These are phyloP conservation scores for Epirrhoe tristata DNA, from an alignment of 2,888 invertebrate species.

Conservation along the genomic window DNA sequence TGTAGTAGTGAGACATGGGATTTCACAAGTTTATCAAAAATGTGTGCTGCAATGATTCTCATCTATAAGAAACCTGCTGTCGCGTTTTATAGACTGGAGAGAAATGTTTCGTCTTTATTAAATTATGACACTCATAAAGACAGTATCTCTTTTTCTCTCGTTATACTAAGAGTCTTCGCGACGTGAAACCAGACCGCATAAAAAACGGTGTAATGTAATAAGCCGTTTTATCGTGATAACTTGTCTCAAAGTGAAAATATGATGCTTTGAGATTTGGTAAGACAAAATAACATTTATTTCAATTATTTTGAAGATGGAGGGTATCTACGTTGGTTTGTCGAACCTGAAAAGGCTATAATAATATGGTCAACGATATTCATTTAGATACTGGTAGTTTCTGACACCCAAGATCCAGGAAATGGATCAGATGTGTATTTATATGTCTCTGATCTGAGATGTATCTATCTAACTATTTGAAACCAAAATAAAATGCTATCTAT, in stretches of 20 bases:
- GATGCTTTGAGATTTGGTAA: neutral
- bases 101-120: constrained; percentile 39
- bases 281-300: neutral
- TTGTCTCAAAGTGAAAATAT: constrained; percentile 8
- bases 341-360: too few species aligned
- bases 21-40: neutral
- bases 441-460: too few species aligned
- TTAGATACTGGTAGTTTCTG: too few species aligned
- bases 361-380: too few species aligned
- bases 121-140: constrained; percentile 41
- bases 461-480: too few species aligned
- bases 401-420: too few species aligned
- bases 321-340: neutral
- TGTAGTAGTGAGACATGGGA: too few species aligned
- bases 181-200: constrained; percentile 37
- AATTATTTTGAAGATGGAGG: neutral
- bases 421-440: too few species aligned
- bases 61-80: constrained; percentile 17
- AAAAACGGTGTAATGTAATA: constrained; percentile 34
- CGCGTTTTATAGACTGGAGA: constrained; percentile 31
- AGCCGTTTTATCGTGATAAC: constrained; percentile 11
- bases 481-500: too few species aligned
- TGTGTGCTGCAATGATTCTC: neutral
- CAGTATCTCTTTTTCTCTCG: constrained; percentile 31
- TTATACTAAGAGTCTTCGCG: constrained; percentile 26